Evolutionary conservation across 2,888 invertebrate genomes (phyloP), one percentile per base, ranked within the genome.

Genomic region (Zootermopsis nevadensis): DNA sequence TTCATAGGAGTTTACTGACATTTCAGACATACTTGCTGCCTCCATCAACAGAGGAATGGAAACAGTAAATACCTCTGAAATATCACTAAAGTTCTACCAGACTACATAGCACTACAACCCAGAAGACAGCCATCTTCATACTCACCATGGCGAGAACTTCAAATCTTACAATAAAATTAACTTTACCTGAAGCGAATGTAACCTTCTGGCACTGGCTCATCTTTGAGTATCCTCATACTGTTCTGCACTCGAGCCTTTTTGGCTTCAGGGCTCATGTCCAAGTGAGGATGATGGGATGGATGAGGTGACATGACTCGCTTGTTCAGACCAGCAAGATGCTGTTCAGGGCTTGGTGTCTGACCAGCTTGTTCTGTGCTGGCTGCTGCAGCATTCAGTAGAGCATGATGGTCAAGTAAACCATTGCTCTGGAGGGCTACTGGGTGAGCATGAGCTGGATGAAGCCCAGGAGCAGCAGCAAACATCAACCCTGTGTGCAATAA

Each of bases 141-240:
- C n/a, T n/a, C n/a, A n/a, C n/a, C n/a, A n/a, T n/a, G n/a, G n/a
- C n/a, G n/a, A n/a, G n/a, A n/a, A n/a, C n/a, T n/a, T n/a, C n/a
- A n/a, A n/a, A n/a, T n/a, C n/a, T n/a, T n/a, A n/a, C 2, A 60
- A 60, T n/a, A 60, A 27, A 4, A 60, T 27, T n/a, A 42, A 42
- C 33, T 15, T 86, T 87, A 91, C 86, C 96, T 92, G 89, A 96
- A 98, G 85, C 97, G 92, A 1, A 97, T 91, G 88, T 97, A 98
- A 0, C 97, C 97, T 82, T 95, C 95, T 8, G 97, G 97, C 22
- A 97, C 96, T 0, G 97, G 96, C 87, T 97, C 97, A 87, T 97
- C 97, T 87, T 97, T 96, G 85, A 96, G 90, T 87, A 96, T 94
- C 38, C 95, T 91, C 94, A 96, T 94, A 85, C 93, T 92, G 86